Conservation (phyloP, 2,888 invertebrate genomes). For the Monopis laevigella region DNA sequence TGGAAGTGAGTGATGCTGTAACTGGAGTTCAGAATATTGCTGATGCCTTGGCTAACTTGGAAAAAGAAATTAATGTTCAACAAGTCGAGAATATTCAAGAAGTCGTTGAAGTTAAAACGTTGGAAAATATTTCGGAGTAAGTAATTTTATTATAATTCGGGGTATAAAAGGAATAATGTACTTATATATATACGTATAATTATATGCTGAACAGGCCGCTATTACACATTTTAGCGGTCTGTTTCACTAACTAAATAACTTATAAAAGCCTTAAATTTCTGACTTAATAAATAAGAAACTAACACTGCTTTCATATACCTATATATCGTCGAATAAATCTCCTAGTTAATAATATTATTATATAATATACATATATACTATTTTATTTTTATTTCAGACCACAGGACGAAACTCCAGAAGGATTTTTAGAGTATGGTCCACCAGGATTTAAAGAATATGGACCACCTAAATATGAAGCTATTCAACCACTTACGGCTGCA, state of each 20-base stretch:
- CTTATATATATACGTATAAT: too few relatives aligned
- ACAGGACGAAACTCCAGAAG: slow-evolving; percentile 36
- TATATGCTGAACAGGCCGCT: too few relatives aligned
- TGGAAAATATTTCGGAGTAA: neutral
- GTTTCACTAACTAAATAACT: too few relatives aligned
- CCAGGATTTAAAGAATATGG: slow-evolving; percentile 57
- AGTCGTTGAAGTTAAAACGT: neutral
- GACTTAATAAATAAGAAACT: too few relatives aligned
- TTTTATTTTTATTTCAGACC: slow-evolving; percentile 25
- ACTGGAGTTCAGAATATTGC: slow-evolving; percentile 36
- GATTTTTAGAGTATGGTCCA: slow-evolving; percentile 56
- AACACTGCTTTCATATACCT: too few relatives aligned
- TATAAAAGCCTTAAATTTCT: too few relatives aligned
- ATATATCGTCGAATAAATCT: neutral
- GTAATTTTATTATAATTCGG: too few relatives aligned
- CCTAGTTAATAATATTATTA: too few relatives aligned
- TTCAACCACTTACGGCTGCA: neutral
- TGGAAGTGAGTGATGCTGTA: slow-evolving; percentile 24
- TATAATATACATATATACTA: too few relatives aligned
- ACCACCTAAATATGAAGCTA: slow-evolving; percentile 33
- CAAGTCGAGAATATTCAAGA: slow-evolving; percentile 28
- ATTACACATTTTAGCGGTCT: too few relatives aligned
- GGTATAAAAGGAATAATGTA: too few relatives aligned
- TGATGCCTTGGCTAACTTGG: slow-evolving; percentile 35
- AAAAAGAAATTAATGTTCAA: slow-evolving; percentile 34